phyloP scores from a whole-genome alignment of 2,888 invertebrate genomes.

The Andrena camellia region DNA sequence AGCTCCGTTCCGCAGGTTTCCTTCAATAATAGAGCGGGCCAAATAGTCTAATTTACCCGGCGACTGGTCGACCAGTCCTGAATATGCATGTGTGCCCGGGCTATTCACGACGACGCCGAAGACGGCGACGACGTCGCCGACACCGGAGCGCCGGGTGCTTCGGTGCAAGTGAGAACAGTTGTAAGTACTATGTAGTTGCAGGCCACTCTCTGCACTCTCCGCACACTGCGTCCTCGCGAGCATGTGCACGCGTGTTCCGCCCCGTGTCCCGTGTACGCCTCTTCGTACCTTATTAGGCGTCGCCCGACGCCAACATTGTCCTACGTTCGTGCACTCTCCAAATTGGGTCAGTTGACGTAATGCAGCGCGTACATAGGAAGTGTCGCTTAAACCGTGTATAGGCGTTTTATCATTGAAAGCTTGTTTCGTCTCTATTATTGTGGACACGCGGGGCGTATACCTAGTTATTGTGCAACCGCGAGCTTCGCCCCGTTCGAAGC shows the following conservation, averaged over 20 bases:
- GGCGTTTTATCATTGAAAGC: conserved; percentile 13
- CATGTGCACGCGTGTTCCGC: conserved; percentile 51
- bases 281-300: conserved; percentile 77
- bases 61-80: conserved; percentile 70
- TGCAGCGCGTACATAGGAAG: conserved; percentile 45
- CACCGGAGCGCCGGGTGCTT: conserved; percentile 7
- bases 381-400: conserved; percentile 3
- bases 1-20: conserved; percentile 72
- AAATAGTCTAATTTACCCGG: conserved; percentile 79
- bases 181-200: conserved; percentile 10
- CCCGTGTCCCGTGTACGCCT: conserved; percentile 57
- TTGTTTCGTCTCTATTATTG: neutral
- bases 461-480: neutral
- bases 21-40: conserved; percentile 77
- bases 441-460: neutral
- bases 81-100: conserved; percentile 72
- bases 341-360: conserved; percentile 73
- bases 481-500: neutral
- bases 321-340: conserved; percentile 70
- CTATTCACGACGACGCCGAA: conserved; percentile 36
- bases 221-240: conserved; percentile 29
- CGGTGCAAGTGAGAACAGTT: conserved; percentile 37
- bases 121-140: conserved; percentile 47
- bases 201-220: conserved; percentile 25
- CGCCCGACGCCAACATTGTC: conserved; percentile 59